Conservation (phyloP, 2,113 vertebrate genomes). For the Oriolus oriolus region DNA sequence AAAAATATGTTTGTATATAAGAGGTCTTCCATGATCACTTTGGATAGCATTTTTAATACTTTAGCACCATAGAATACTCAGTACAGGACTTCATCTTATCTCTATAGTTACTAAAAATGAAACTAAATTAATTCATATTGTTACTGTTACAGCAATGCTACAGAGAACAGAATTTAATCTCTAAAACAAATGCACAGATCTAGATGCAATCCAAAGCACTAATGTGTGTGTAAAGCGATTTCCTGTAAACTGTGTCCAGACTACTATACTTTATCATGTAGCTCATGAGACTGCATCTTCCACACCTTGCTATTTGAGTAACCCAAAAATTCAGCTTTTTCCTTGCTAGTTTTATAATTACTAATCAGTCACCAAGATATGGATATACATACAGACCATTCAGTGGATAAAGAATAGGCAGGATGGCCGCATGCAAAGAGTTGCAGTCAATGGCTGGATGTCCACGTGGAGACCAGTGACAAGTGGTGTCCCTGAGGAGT, state of each 20-base stretch:
- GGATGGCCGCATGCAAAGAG: background rate
- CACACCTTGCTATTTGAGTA: background rate
- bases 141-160: background rate
- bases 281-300: background rate
- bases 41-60: background rate
- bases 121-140: background rate
- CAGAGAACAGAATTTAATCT: background rate
- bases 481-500: background rate
- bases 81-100: background rate
- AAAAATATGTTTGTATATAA: background rate
- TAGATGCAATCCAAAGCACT: background rate
- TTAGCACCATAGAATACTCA: background rate
- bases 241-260: background rate
- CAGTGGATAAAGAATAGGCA: background rate
- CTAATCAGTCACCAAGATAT: background rate
- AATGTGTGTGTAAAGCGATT: background rate
- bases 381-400: too few relatives aligned
- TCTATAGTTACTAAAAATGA: background rate
- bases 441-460: rapidly evolving
- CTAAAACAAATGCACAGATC: background rate
- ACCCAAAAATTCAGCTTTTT: background rate
- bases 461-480: background rate
- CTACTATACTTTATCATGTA: background rate
- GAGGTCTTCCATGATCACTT: background rate
- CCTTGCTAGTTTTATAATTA: background rate